Evolutionary conservation across 2,113 vertebrate species (phyloP).

Genomic region (Collichthys lucidus): DNA sequence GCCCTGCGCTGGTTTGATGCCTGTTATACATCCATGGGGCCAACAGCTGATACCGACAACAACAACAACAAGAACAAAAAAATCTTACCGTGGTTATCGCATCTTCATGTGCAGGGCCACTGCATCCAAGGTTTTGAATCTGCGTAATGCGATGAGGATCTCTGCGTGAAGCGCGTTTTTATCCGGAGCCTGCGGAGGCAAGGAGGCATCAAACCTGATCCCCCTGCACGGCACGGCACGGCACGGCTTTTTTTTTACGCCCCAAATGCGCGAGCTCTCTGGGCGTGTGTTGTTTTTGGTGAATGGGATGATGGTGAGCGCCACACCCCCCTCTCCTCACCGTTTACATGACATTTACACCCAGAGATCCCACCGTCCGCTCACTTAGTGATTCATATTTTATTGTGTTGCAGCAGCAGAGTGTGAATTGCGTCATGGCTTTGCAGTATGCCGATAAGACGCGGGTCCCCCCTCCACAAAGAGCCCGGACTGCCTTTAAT

Average conservation of each 20-base stretch:
- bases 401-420: slow-evolving; percentile 66
- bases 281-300: slow-evolving; percentile 60
- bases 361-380: slow-evolving; percentile 20
- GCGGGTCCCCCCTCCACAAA: slow-evolving; percentile 53
- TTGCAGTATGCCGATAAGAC: slow-evolving; percentile 55
- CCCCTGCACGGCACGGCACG: background rate
- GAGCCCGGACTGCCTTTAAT: background rate
- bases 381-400: slow-evolving; percentile 55
- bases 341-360: slow-evolving; percentile 21
- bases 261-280: slow-evolving; percentile 22
- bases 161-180: slow-evolving; percentile 30
- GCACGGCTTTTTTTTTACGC: background rate
- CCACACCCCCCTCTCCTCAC: slow-evolving; percentile 65
- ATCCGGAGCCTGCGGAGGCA: slow-evolving; percentile 49
- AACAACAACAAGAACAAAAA: background rate
- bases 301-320: slow-evolving; percentile 53
- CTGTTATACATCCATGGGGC: slow-evolving; percentile 5
- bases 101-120: slow-evolving; percentile 46
- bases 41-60: slow-evolving; percentile 36
- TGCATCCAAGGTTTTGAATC: slow-evolving; percentile 30
- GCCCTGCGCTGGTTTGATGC: slow-evolving; percentile 20
- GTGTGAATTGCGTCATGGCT: slow-evolving; percentile 73
- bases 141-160: slow-evolving; percentile 49
- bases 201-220: slow-evolving; percentile 25
- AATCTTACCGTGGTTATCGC: slow-evolving; percentile 55